These are phyloP conservation scores for Gonatopus flavifemur DNA, from an alignment of 1,140 invertebrate species.

Conservation along the genomic window DNA sequence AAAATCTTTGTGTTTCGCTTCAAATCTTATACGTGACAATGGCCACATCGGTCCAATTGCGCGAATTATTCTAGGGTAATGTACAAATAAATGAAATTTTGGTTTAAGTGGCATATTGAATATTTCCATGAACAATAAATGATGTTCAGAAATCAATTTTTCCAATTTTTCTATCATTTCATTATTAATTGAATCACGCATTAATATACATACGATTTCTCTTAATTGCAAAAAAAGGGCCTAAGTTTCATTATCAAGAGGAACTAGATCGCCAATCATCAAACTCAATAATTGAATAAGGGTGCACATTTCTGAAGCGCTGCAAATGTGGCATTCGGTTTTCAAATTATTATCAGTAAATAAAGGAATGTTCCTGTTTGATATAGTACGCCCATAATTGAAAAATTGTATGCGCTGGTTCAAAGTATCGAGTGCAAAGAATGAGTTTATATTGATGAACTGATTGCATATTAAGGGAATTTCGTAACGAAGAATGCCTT, in stretches of 20 bases:
- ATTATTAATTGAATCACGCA: background rate
- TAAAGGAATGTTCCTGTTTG: background rate
- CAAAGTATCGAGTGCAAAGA: conserved; percentile 9
- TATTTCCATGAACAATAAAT: background rate
- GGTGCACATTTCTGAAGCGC: background rate
- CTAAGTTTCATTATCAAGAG: background rate
- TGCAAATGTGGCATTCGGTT: background rate
- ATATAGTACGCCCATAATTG: background rate
- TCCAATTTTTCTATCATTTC: background rate
- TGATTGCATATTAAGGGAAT: conserved; percentile 1
- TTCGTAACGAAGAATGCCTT: conserved; percentile 1
- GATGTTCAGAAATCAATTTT: background rate
- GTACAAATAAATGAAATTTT: conserved; percentile 16
- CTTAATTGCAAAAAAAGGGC: conserved; percentile 1
- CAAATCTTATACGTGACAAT: conserved; percentile 5
- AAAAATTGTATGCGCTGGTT: conserved; percentile 5
- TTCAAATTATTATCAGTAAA: background rate
- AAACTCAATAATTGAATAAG: conserved; percentile 1
- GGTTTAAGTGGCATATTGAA: conserved; percentile 7
- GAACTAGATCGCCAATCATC: conserved; percentile 2
- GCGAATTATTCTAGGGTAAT: conserved; percentile 5
- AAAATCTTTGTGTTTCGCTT: conserved; percentile 10
- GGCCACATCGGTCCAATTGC: conserved; percentile 9
- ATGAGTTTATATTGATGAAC: conserved; percentile 8
- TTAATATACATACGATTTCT: background rate